phyloP scores from a whole-genome alignment of 2,797 vertebrate genomes.

The Gadopsis marmoratus region DNA sequence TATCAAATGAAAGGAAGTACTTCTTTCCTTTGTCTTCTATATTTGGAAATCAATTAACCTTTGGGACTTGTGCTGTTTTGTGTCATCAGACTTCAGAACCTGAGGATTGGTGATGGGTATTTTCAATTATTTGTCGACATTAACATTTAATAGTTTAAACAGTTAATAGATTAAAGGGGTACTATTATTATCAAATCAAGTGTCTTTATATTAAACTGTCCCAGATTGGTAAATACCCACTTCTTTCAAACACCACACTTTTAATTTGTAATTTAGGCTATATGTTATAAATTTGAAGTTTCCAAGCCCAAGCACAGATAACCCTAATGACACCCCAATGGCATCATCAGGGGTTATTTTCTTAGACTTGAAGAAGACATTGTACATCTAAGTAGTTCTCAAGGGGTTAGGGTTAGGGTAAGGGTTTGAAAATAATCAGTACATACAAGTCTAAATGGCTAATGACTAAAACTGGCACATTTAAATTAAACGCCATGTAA shows the following conservation, averaged over 20 bases:
- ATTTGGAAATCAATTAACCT: slow-evolving; percentile 29
- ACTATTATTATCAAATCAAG: background rate
- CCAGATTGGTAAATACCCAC: slow-evolving; percentile 11
- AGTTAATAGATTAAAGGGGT: slow-evolving; percentile 13
- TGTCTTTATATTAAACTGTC: slow-evolving; percentile 27
- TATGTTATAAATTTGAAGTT: slow-evolving; percentile 39
- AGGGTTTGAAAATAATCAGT: slow-evolving; percentile 22
- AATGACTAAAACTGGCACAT: background rate
- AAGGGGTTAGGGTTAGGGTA: no score
- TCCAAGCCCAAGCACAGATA: slow-evolving; percentile 29
- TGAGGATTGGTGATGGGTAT: slow-evolving; percentile 23
- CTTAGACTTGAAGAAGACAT: slow-evolving; percentile 17
- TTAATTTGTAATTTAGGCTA: slow-evolving; percentile 4
- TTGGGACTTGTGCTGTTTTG: slow-evolving; percentile 20
- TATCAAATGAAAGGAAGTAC: background rate
- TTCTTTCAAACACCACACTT: slow-evolving; percentile 32
- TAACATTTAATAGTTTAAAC: slow-evolving; percentile 41
- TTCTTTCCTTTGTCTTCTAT: slow-evolving; percentile 35
- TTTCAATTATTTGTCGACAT: slow-evolving; percentile 53
- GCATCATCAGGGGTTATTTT: slow-evolving; percentile 34
- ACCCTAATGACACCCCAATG: slow-evolving; percentile 32
- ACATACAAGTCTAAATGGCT: slow-evolving; percentile 1
- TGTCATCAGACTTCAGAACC: slow-evolving; percentile 19
- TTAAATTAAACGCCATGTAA: slow-evolving; percentile 11
- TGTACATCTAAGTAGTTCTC: background rate